phyloP scores from a whole-genome alignment of 2,888 invertebrate genomes.

The Cephus pulcher region DNA sequence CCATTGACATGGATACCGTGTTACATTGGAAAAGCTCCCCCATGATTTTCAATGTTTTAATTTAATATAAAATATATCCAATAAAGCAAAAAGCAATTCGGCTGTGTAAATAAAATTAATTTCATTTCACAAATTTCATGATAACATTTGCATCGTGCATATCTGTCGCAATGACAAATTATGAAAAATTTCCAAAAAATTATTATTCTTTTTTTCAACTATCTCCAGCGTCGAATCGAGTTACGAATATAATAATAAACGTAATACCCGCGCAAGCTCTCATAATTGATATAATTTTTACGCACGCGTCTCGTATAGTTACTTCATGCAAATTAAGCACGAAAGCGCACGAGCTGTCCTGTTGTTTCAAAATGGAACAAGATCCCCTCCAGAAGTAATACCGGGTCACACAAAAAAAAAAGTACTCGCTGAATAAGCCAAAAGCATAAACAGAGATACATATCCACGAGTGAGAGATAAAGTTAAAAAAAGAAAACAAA shows the following conservation, averaged over 20 bases:
- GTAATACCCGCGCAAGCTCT: background rate
- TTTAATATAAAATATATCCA: too few species aligned
- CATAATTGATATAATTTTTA: background rate
- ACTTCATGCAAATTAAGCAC: background rate
- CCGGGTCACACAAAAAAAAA: background rate
- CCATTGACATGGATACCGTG: background rate
- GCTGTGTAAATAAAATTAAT: too few species aligned
- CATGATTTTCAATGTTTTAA: background rate
- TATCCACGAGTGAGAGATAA: background rate
- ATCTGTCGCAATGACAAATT: too few species aligned
- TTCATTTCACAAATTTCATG: too few species aligned
- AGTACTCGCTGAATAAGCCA: background rate
- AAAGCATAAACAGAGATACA: background rate
- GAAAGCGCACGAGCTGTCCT: background rate
- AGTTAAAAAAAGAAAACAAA: background rate
- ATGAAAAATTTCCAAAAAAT: background rate
- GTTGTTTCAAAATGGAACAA: background rate
- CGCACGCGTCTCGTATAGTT: background rate
- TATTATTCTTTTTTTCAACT: too few species aligned
- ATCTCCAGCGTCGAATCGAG: background rate
- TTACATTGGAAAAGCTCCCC: background rate
- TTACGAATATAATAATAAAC: background rate
- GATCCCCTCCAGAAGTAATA: background rate
- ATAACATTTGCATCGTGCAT: too few species aligned
- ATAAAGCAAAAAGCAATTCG: too few species aligned